These are phyloP conservation scores for Megaptera novaeangliae DNA, from an alignment of 2,113 vertebrate genomes.

Conservation along the genomic window DNA sequence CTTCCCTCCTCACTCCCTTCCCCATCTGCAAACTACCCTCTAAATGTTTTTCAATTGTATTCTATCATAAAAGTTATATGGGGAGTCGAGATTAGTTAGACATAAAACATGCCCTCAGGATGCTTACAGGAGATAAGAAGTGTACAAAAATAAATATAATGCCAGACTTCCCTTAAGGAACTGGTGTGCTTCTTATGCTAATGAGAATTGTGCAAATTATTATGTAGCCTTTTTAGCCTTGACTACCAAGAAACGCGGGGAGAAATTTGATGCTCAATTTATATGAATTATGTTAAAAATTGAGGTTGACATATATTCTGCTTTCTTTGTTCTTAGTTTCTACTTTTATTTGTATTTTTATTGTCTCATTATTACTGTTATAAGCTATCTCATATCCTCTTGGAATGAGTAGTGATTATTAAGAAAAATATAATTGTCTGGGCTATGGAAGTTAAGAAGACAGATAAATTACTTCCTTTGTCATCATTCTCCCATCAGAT, in stretches of 20 bases:
- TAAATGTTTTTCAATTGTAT: neutral
- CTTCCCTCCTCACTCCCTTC: neutral
- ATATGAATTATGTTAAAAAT: conserved; percentile 15
- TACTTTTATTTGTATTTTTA: conserved; percentile 16
- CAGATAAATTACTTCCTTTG: neutral
- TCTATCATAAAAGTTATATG: neutral
- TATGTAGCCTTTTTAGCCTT: neutral
- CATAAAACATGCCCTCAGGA: neutral
- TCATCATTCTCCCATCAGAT: neutral
- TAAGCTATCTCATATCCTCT: neutral
- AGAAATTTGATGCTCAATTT: neutral
- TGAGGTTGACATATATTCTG: neutral
- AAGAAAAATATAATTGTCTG: neutral
- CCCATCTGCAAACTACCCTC: neutral
- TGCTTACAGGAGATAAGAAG: neutral
- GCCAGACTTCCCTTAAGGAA: neutral
- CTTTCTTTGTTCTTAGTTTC: neutral
- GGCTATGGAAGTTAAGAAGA: neutral
- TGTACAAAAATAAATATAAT: neutral
- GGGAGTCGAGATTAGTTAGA: neutral
- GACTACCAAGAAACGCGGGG: neutral
- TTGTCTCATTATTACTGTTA: neutral
- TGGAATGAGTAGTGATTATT: neutral
- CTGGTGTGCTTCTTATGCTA: neutral
- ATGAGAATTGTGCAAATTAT: neutral